These are phyloP conservation scores for Parnassius orleans DNA, from an alignment of 2,888 invertebrate genomes.

Conservation along the genomic window DNA sequence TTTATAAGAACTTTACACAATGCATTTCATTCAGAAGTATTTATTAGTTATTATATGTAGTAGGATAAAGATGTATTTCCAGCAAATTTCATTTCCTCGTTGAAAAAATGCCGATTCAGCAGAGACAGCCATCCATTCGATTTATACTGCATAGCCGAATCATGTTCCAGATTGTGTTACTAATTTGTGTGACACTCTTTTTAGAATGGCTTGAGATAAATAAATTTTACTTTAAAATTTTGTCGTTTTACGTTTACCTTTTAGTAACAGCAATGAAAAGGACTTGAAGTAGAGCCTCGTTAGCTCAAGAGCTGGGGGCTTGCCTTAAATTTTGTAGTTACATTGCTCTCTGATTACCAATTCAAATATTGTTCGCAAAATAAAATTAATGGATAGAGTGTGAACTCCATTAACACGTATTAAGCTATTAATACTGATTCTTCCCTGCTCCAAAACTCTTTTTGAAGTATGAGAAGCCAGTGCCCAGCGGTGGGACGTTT, in stretches of 20 bases:
- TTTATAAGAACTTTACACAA: background rate
- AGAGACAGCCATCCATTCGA: constrained; percentile 48
- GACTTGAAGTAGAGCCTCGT: background rate
- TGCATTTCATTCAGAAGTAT: background rate
- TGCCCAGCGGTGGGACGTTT: too few species aligned
- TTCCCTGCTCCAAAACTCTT: too few species aligned
- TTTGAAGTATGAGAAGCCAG: too few species aligned
- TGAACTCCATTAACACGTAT: too few species aligned
- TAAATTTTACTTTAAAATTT: constrained; percentile 29
- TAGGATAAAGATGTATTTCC: constrained; percentile 2
- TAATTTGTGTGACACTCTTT: constrained; percentile 39
- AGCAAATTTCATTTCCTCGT: constrained; percentile 10
- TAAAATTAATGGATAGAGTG: too few species aligned
- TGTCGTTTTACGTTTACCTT: constrained; percentile 5
- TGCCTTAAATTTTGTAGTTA: too few species aligned
- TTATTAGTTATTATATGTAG: background rate
- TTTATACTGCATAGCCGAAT: constrained; percentile 38
- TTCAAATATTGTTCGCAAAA: too few species aligned
- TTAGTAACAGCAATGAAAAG: background rate
- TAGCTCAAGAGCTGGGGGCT: too few species aligned
- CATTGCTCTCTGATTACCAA: too few species aligned
- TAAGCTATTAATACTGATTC: too few species aligned
- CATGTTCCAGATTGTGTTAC: constrained; percentile 43
- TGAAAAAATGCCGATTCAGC: constrained; percentile 20
- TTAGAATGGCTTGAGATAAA: constrained; percentile 26